Evolutionary conservation across 2,888 invertebrate species (phyloP), one percentile per base, ranked within the genome.

Genomic region (Bombylius discolor): DNA sequence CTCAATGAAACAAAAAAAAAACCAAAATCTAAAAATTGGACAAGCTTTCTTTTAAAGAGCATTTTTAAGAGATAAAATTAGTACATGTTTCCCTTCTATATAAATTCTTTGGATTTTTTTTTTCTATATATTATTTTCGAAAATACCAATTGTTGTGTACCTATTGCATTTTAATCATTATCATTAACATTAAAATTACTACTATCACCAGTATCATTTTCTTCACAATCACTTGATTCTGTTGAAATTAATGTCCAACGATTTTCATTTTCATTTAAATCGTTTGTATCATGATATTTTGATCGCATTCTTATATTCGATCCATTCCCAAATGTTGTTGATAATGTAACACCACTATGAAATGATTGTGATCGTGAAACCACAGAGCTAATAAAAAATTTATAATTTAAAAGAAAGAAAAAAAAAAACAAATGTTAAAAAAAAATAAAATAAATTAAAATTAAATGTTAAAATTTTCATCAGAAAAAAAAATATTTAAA

Each of bases 321-420:
- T n/a, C 44, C 6, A 6, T 32, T 33, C 11, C 36, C 6, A 36
- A 45, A 47, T 53, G 46, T 39, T 53, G 55, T 36, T 53, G 51
- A 47, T 36, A 45, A 53, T 50, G 51, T 46, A 56, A 65, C 63
- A 48, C 64, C 65, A 60, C 81, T 81, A 70, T 81, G 80, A 71
- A 81, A 81, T 60, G 81, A 81, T 70, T 81, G 81, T 63, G 81
- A 81, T 64, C 81, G 76, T 59, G 79, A 75, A 62, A 81, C 81
- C 65, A 77, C 78, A 67, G 78, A 78, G 77, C 56, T 70, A 70
- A 53, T 56, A 53, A 49, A 52, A 54, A 49, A 42, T 50, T 50
- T 32, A 46, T 51, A 34, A 31, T 51, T 23, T 49, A 48, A 42
- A 51, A 49, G n/a, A 50, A 47, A 53, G 51, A 45, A 44, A 51